Evolutionary conservation across 2,797 vertebrate species (phyloP), one percentile per base, ranked within the genome.

Genomic region (Cyclopterus lumpus): DNA sequence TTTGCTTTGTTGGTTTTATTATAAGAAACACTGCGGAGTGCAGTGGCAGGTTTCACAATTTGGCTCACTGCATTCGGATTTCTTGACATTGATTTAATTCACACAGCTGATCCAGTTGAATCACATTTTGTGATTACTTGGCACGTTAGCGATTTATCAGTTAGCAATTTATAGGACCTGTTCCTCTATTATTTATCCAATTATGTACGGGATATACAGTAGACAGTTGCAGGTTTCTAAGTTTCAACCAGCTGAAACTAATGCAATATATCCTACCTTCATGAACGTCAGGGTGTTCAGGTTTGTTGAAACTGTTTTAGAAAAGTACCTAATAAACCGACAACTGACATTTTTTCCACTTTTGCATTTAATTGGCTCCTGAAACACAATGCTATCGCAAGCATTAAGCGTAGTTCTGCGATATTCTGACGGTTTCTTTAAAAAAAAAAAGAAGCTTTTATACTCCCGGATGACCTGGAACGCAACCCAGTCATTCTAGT

Each of bases 1-100:
- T 89, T 72, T 71, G 68, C 71, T 77, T 86, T 78, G 81, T 82
- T 86, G 71, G 55, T 82, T 91, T 77, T 88, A 73, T 87, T 80
- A 48, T 80, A 71, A 67, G 60, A 87, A 75, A 71, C 53, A 36
- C 74, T 81, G 54, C 75, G 66, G 84, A 61, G 57, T 59, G 11
- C 54, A 54, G 38, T 65, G 73, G 69, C 76, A 74, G 66, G 28
- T 80, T 83, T 86, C 60, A 65, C 26, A 77, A 70, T 61, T 6
- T 71, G 20, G 38, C 61, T 83, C 14, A 20, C 73, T 71, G 71
- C 68, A 71, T 61, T 75, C 62, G 72, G 54, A 83, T 75, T 76
- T 32, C 0, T 30, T 54, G 66, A 76, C 71, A 57, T 32, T 69
- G 74, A 77, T 66, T 63, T 30, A 78, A 3, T 49, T 42, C 40